Evolutionary conservation across 2,888 invertebrate genomes (phyloP).

Genomic region (Penaeus monodon): DNA sequence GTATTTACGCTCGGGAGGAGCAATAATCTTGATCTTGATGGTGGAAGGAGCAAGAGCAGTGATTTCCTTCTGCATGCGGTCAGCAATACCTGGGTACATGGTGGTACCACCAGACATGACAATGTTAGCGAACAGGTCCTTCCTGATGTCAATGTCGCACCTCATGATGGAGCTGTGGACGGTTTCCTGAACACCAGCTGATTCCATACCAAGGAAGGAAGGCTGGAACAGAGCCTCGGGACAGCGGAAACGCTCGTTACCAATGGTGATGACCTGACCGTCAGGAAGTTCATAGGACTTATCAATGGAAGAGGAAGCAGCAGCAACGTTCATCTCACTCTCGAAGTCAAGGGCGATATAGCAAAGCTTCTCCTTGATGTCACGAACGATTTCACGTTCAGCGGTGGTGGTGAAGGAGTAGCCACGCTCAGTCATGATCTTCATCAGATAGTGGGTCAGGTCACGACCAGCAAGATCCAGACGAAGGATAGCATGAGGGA

Average conservation of each 20-base stretch:
- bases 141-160: conserved; percentile 66
- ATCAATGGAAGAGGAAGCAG: conserved; percentile 5
- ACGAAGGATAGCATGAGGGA: too few species aligned
- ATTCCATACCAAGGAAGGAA: conserved; percentile 73
- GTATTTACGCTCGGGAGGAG: conserved; percentile 90
- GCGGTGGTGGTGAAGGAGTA: conserved; percentile 60
- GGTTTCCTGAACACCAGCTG: conserved; percentile 71
- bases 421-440: conserved; percentile 83
- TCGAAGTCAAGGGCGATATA: conserved; percentile 63
- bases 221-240: conserved; percentile 65
- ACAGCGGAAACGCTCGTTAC: conserved; percentile 86
- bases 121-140: conserved; percentile 67
- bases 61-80: conserved; percentile 91
- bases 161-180: conserved; percentile 55
- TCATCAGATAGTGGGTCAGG: conserved; percentile 82
- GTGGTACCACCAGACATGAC: conserved; percentile 77
- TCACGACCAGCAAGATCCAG: too few species aligned
- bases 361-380: conserved; percentile 65
- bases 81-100: conserved; percentile 83
- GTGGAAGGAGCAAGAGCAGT: conserved; percentile 89
- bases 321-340: conserved; percentile 45
- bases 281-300: conserved; percentile 85
- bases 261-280: conserved; percentile 91
- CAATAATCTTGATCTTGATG: conserved; percentile 95
- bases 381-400: conserved; percentile 63